These are phyloP conservation scores for Tethea ocularis DNA, from an alignment of 2,888 invertebrate genomes.

Conservation along the genomic window DNA sequence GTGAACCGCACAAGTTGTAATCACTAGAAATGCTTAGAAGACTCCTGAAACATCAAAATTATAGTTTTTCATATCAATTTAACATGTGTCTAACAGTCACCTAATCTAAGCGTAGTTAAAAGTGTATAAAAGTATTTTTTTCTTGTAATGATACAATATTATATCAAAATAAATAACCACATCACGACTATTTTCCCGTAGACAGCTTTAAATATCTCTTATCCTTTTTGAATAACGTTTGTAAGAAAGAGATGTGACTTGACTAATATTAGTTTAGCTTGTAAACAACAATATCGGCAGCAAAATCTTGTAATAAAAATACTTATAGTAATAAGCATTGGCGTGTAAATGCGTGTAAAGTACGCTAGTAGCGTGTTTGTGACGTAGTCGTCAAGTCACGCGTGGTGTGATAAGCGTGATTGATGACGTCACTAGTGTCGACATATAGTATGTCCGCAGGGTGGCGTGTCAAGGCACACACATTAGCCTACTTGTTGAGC, in stretches of 20 bases:
- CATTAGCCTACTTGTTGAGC: constrained; percentile 60
- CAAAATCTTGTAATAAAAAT: background rate
- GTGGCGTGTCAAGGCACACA: constrained; percentile 25
- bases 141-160: no score
- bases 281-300: background rate
- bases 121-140: no score
- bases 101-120: no score
- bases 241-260: no score
- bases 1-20: background rate
- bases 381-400: constrained; percentile 41
- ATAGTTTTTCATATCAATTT: background rate
- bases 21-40: no score
- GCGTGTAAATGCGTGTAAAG: constrained; percentile 2
- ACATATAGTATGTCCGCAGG: constrained; percentile 29
- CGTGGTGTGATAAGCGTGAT: constrained; percentile 70
- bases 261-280: no score
- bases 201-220: no score
- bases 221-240: no score
- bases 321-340: background rate
- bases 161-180: no score
- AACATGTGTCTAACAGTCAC: no score
- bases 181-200: no score
- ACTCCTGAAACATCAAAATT: no score
- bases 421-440: constrained; percentile 66
- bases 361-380: constrained; percentile 33